Base-by-base conservation (phyloP, 1,140 invertebrate genomes). In the Berghia stephanieae region DNA sequence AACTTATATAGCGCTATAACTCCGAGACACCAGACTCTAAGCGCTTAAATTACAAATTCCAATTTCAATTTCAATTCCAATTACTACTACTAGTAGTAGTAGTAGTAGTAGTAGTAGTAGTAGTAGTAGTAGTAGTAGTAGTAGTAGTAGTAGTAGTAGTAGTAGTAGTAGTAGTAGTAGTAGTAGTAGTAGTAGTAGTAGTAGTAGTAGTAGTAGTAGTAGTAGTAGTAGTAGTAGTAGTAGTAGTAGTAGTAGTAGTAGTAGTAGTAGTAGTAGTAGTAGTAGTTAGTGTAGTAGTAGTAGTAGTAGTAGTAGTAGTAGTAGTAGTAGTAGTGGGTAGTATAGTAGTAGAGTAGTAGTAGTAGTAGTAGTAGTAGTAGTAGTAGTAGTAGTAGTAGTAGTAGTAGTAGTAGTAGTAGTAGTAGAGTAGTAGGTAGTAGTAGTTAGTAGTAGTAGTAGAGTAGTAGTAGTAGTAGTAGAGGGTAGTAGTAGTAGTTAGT, bases 61-160 rank as follows among this genome's bases (percentile, higher is more conserved):
- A n/a, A n/a, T n/a, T n/a, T n/a, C n/a, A n/a, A n/a, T n/a, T n/a
- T n/a, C n/a, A n/a, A n/a, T n/a, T n/a, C n/a, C n/a, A n/a, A n/a
- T n/a, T n/a, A n/a, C n/a, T n/a, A n/a, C n/a, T n/a, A n/a, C 18
- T 40, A 70, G 46, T 52, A 52, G 46, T 52, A 52, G 46, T 52
- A 52, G 46, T 52, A 52, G 46, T 52, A 52, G 46, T 52, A 52
- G 46, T 52, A 52, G 46, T 52, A 52, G 46, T 52, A 52, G 46
- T 52, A 52, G 46, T 52, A 52, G 46, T 52, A 52, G 46, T 52
- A 52, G 46, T 52, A 52, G 46, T 52, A 52, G 46, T 52, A 52
- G 46, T 52, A 52, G 46, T 52, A 52, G 46, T 52, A 52, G 46
- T 52, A 52, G 46, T 52, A 52, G 46, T 52, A 52, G 46, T 24